These are phyloP conservation scores for Ceraclea dissimilis DNA, from an alignment of 2,888 invertebrate genomes.

Conservation along the genomic window DNA sequence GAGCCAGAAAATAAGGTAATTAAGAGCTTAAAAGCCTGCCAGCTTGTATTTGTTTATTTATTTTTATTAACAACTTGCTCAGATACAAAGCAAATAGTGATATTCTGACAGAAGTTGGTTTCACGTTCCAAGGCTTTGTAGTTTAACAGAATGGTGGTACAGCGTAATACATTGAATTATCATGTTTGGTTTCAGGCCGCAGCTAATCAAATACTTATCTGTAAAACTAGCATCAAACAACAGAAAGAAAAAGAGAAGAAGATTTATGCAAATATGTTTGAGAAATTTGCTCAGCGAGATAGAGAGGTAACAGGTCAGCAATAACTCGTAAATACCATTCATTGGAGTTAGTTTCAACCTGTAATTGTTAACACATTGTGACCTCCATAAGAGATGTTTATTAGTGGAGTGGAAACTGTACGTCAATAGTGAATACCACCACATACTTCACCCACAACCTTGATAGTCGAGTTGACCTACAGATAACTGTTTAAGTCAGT, in stretches of 20 bases:
- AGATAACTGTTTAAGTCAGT: too few species aligned
- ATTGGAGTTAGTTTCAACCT: neutral
- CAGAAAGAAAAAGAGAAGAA: constrained; percentile 75
- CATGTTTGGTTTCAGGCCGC: constrained; percentile 55
- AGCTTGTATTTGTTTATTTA: too few species aligned
- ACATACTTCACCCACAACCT: too few species aligned
- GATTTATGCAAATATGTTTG: constrained; percentile 92
- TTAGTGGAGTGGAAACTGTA: too few species aligned
- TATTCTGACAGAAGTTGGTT: neutral
- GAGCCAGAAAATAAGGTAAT: constrained; percentile 74
- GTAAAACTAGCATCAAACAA: constrained; percentile 66
- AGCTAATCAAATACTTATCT: constrained; percentile 62
- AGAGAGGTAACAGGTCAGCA: constrained; percentile 58
- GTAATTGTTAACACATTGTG: too few species aligned
- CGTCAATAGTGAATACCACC: too few species aligned
- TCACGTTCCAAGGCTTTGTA: neutral
- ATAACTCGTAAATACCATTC: constrained; percentile 8
- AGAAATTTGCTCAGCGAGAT: constrained; percentile 79
- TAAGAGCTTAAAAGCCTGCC: too few species aligned
- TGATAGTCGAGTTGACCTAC: too few species aligned
- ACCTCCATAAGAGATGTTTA: too few species aligned
- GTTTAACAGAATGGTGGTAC: neutral
- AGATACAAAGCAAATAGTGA: too few species aligned
- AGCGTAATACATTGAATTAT: neutral
- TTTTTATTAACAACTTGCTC: neutral